Conservation (phyloP, 2,888 invertebrate species). For the Tolmerus cingulatus region DNA sequence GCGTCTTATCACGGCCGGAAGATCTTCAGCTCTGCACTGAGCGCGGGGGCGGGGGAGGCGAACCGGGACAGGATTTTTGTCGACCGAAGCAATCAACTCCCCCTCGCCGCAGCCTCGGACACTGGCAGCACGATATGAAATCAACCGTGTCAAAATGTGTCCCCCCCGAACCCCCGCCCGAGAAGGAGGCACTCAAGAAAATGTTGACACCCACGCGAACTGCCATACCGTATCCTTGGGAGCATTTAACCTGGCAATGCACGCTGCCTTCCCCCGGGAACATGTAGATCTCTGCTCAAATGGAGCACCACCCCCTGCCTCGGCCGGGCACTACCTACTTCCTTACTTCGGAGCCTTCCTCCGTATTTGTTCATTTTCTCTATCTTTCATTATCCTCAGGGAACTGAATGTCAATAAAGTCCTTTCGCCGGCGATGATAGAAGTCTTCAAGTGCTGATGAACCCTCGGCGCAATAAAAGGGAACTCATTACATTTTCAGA, state of each 20-base stretch:
- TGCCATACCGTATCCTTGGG: not conserved
- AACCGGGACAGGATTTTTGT: not conserved
- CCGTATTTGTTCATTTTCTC: conserved; percentile 22
- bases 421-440: conserved; percentile 24
- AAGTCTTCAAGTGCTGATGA: conserved; percentile 42
- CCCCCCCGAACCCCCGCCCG: not conserved
- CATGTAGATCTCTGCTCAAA: conserved; percentile 1
- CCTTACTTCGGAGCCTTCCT: not conserved
- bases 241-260: conserved; percentile 2
- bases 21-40: not conserved
- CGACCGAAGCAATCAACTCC: conserved; percentile 35
- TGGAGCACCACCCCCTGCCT: not conserved
- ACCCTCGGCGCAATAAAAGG: conserved; percentile 32
- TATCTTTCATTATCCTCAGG: conserved; percentile 30
- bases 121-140: conserved; percentile 27
- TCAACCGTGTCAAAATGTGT: conserved; percentile 38
- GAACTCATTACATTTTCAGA: conserved; percentile 38
- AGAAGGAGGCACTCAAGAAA: conserved; percentile 22
- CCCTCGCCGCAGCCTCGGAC: conserved; percentile 12
- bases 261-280: not conserved
- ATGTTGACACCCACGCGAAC: conserved; percentile 30
- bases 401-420: conserved; percentile 39
- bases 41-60: not conserved
- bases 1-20: conserved; percentile 5
- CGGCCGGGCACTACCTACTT: not conserved